Conservation (phyloP, 2,888 invertebrate species). For the Polydrusus pterygomalis region DNA sequence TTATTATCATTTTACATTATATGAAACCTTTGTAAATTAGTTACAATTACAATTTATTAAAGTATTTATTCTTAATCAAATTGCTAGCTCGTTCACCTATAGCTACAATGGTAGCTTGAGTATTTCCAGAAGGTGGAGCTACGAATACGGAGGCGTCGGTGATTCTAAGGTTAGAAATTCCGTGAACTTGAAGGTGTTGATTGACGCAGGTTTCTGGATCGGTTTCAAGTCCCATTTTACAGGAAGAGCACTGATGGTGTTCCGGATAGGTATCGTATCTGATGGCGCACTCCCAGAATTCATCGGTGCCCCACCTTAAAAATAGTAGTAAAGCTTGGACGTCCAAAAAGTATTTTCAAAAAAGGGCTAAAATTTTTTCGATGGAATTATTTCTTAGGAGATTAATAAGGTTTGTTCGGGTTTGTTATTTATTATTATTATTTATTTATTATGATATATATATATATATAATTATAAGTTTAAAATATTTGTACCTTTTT, state of each 20-base stretch:
- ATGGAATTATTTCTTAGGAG: no score
- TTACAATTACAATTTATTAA: background rate
- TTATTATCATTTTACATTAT: background rate
- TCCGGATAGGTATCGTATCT: slow-evolving; percentile 80
- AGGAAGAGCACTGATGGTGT: slow-evolving; percentile 85
- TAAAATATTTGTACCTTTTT: no score
- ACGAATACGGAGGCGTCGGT: slow-evolving; percentile 59
- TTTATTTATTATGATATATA: no score
- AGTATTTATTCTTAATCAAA: slow-evolving; percentile 50
- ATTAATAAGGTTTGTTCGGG: no score
- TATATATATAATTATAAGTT: no score
- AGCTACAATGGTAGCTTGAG: slow-evolving; percentile 57
- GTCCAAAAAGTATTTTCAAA: no score
- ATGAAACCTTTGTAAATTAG: background rate
- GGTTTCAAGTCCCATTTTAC: slow-evolving; percentile 82
- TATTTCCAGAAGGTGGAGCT: slow-evolving; percentile 51
- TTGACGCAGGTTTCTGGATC: slow-evolving; percentile 79
- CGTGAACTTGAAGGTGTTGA: slow-evolving; percentile 54
- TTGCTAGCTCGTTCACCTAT: slow-evolving; percentile 58
- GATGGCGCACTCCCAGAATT: slow-evolving; percentile 82
- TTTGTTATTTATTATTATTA: no score
- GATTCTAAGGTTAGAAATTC: slow-evolving; percentile 56
- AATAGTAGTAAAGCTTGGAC: background rate
- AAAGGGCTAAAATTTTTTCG: no score
- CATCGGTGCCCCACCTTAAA: slow-evolving; percentile 73